Conservation (phyloP, 2,113 vertebrate species). For the Macroglossus sobrinus region DNA sequence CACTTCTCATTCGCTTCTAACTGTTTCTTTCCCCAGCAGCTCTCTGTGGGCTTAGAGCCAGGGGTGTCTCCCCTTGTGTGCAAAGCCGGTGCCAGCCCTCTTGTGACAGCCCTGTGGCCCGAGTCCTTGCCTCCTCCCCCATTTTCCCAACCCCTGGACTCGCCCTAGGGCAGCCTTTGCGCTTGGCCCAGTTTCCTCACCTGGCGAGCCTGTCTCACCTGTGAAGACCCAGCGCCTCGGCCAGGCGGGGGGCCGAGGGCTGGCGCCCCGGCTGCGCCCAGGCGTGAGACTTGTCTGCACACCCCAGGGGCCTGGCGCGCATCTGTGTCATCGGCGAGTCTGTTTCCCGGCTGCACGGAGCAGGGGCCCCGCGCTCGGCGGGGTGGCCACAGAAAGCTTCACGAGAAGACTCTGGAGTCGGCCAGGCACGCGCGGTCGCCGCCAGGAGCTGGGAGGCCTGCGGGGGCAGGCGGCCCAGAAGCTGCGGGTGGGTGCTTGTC, state of each 20-base stretch:
- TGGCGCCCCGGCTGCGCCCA: neutral
- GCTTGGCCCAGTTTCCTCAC: neutral
- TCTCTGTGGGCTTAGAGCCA: neutral
- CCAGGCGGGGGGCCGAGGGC: neutral
- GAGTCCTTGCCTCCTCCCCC: neutral
- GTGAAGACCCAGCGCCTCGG: neutral
- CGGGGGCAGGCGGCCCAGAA: neutral
- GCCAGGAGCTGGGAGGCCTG: too few species aligned
- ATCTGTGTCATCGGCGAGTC: accelerated
- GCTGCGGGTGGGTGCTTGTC: accelerated
- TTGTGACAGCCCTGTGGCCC: too few species aligned
- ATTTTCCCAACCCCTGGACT: neutral
- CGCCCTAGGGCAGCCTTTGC: neutral
- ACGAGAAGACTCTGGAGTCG: neutral
- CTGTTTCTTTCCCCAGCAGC: neutral
- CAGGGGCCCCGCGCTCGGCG: accelerated
- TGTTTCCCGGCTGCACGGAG: neutral
- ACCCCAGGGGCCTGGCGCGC: accelerated
- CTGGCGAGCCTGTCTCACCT: neutral
- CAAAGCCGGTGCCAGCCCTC: too few species aligned
- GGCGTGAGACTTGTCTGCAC: too few species aligned
- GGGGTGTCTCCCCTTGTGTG: neutral
- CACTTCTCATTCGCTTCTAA: neutral
- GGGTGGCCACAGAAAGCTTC: neutral
- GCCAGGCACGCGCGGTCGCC: accelerated